phyloP scores from a whole-genome alignment of 2,888 invertebrate genomes.

The Oscheius onirici region DNA sequence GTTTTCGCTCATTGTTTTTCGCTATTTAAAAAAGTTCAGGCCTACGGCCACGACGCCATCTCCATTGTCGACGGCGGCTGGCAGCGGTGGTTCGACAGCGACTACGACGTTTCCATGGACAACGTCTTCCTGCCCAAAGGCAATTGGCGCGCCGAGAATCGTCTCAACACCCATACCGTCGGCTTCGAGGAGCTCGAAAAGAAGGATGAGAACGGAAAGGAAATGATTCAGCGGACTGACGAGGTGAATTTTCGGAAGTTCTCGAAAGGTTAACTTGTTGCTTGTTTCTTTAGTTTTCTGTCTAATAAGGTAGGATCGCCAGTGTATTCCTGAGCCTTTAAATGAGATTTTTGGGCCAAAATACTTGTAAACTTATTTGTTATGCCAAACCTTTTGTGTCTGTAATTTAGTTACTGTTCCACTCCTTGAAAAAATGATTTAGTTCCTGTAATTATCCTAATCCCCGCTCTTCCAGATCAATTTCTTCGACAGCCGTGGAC shows the following conservation, averaged over 20 bases:
- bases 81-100: slow-evolving; percentile 49
- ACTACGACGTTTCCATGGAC: slow-evolving; percentile 46
- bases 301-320: too few relatives aligned
- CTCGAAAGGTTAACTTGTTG: too few relatives aligned
- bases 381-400: too few relatives aligned
- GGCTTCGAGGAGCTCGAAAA: slow-evolving; percentile 58
- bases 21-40: slow-evolving; percentile 34
- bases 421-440: too few relatives aligned
- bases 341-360: too few relatives aligned
- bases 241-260: too few relatives aligned
- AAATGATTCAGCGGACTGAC: slow-evolving; percentile 41
- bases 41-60: slow-evolving; percentile 62
- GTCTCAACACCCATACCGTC: slow-evolving; percentile 38
- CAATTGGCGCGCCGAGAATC: slow-evolving; percentile 51
- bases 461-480: slow-evolving; percentile 44
- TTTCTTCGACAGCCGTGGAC: slow-evolving; percentile 62
- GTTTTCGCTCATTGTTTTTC: slow-evolving; percentile 30
- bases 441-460: neutral
- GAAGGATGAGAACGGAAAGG: slow-evolving; percentile 39
- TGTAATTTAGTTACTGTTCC: too few relatives aligned
- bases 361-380: too few relatives aligned
- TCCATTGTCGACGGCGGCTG: slow-evolving; percentile 65
- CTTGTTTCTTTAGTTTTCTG: too few relatives aligned
- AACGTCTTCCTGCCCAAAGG: slow-evolving; percentile 41
- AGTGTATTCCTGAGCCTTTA: too few relatives aligned